Evolutionary conservation across 2,113 vertebrate species (phyloP), one percentile per base, ranked within the genome.

Genomic region (Oenanthe oenanthe): DNA sequence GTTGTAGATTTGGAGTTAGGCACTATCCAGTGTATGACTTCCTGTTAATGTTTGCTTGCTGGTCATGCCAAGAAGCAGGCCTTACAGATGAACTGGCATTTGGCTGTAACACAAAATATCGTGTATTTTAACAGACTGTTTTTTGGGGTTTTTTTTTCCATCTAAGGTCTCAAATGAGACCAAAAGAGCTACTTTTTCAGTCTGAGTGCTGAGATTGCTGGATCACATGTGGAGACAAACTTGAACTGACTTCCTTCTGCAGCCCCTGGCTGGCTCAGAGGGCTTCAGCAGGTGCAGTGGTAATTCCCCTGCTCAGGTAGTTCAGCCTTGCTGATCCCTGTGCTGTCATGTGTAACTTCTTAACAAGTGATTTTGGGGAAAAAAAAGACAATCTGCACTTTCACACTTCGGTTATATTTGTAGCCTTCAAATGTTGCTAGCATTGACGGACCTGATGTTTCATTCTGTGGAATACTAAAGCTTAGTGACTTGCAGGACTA

Each of bases 381-480:
- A 36, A 11, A 40, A 10, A 42, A 51, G 22, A 11, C 1, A 0
- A 16, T 18, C 26, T 54, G 0, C 14, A 19, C 0, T 68, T 48
- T 50, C 2, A 8, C 17, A 2, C 24, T 65, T 62, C 34, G 2
- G 20, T 51, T 81, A 13, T 4, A 3, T 56, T 68, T 71, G 45
- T 62, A 25, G 32, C 10, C 6, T 68, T 65, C 4, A 16, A 45
- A 40, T 50, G 12, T 6, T 83, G 22, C 42, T 61, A 9, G n/a
- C 17, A 68, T 21, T 2, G 2, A 15, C 11, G 47, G n/a, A 20
- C 17, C 60, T 70, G 12, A 17, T 26, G 1, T 50, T 89, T 71
- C 21, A 9, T 24, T 38, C 17, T 45, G 0, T 14, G 14, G n/a
- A 7, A 2, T 50, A 7, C 26, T 48, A 24, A 92, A 67, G 32